Conservation (phyloP, 2,888 invertebrate species). For the Leptothorax acervorum region DNA sequence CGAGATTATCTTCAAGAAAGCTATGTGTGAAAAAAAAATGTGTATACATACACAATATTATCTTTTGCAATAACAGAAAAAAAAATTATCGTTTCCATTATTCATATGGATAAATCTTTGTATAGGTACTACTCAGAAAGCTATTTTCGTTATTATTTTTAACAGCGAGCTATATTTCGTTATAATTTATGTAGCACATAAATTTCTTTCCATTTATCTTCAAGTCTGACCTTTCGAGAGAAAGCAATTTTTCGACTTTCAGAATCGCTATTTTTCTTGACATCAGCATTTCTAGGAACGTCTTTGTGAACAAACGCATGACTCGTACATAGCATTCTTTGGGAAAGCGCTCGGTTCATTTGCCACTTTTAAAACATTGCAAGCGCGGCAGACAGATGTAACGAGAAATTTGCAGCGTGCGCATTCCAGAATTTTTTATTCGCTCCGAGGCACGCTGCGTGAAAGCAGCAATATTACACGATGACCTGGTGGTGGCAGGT, state of each 20-base stretch:
- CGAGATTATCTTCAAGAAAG: not conserved
- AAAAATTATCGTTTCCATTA: not conserved
- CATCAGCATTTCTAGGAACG: not conserved
- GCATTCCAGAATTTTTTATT: not conserved
- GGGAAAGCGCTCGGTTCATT: not conserved
- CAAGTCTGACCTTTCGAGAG: not conserved
- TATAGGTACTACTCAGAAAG: not conserved
- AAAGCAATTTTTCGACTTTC: not conserved
- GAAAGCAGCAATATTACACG: constrained; percentile 4
- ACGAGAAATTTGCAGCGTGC: not conserved
- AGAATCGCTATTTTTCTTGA: not conserved
- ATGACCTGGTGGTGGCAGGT: not conserved
- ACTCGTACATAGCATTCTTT: not conserved
- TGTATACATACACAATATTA: not conserved
- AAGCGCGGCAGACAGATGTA: not conserved
- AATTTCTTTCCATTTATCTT: not conserved
- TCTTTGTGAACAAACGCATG: not conserved
- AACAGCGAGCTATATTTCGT: not conserved
- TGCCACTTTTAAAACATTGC: too few relatives aligned
- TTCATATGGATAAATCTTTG: not conserved
- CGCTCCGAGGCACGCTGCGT: not conserved
- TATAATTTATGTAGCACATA: not conserved
- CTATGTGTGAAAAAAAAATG: not conserved
- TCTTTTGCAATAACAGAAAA: constrained; percentile 1
- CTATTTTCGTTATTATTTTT: not conserved